These are phyloP conservation scores for Rhagophthalmus giganteus DNA, from an alignment of 2,888 invertebrate species.

Conservation along the genomic window DNA sequence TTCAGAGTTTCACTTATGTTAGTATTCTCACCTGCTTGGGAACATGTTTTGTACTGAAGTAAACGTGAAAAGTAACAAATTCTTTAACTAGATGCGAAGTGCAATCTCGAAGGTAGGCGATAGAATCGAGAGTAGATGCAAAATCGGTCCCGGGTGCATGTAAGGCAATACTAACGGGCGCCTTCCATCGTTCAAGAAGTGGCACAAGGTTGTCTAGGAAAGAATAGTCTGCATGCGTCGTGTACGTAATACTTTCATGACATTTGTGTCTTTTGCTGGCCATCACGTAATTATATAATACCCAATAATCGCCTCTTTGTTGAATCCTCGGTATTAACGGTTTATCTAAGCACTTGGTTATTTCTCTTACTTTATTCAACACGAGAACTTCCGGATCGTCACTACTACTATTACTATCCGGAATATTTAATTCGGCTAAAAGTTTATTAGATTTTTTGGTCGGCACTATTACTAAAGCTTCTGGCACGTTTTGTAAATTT, in stretches of 20 bases:
- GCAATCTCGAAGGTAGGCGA: slow-evolving; percentile 80
- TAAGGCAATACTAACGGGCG: slow-evolving; percentile 83
- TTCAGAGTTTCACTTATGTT: too few species aligned
- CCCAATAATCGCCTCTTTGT: slow-evolving; percentile 70
- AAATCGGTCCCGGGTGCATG: slow-evolving; percentile 87
- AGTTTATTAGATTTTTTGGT: slow-evolving; percentile 11
- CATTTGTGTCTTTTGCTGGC: slow-evolving; percentile 70
- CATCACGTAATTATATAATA: slow-evolving; percentile 81
- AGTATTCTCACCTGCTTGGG: slow-evolving; percentile 67
- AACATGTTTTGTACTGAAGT: slow-evolving; percentile 85
- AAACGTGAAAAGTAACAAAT: slow-evolving; percentile 85
- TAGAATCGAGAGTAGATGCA: slow-evolving; percentile 73
- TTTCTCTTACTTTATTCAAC: slow-evolving; percentile 43
- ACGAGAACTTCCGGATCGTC: slow-evolving; percentile 34
- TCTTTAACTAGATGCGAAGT: slow-evolving; percentile 71
- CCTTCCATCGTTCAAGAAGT: slow-evolving; percentile 82
- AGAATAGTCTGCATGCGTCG: slow-evolving; percentile 89
- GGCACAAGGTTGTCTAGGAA: slow-evolving; percentile 89
- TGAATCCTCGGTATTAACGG: slow-evolving; percentile 51
- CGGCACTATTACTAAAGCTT: slow-evolving; percentile 7
- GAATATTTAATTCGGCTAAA: slow-evolving; percentile 3
- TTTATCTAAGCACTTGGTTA: slow-evolving; percentile 51
- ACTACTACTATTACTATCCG: slow-evolving; percentile 5
- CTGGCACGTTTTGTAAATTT: slow-evolving; percentile 16
- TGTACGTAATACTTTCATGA: slow-evolving; percentile 86